These are phyloP conservation scores for Cyrtorhinus lividipennis DNA, from an alignment of 1,140 invertebrate genomes.

Conservation along the genomic window DNA sequence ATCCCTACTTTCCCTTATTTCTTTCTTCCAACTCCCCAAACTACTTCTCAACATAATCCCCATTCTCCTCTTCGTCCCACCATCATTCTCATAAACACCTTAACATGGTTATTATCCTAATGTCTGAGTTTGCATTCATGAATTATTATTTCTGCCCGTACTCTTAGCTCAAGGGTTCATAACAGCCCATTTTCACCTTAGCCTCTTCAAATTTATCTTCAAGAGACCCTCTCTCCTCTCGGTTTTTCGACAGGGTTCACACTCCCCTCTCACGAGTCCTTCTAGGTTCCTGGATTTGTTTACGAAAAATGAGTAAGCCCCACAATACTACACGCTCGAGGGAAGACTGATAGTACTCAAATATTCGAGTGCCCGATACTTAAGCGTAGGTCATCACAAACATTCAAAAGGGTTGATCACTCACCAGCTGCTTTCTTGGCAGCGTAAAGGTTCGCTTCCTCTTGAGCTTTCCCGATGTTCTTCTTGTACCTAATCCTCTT, in stretches of 20 bases:
- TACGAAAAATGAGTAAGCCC: no score
- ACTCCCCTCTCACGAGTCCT: no score
- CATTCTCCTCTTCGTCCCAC: neutral
- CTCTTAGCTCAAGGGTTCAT: neutral
- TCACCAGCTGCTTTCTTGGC: conserved; percentile 94
- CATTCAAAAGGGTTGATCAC: no score
- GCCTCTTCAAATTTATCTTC: no score
- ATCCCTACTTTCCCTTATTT: conserved; percentile 23
- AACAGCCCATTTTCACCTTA: neutral
- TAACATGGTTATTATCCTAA: conserved; percentile 2
- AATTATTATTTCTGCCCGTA: neutral
- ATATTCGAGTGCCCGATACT: no score
- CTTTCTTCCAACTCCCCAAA: neutral
- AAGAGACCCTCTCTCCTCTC: no score
- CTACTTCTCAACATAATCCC: neutral
- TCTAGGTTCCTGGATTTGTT: no score
- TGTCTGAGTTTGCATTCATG: conserved; percentile 2
- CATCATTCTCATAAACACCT: neutral
- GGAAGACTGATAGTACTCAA: no score
- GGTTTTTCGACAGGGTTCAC: no score
- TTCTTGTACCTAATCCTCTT: conserved; percentile 99
- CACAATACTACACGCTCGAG: no score
- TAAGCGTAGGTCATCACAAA: no score
- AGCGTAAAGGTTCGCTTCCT: conserved; percentile 98
- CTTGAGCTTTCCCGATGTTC: conserved; percentile 99